A percentile compares a stretch with the other conserved stretches of the same genome.
Evolutionary conservation across 2,888 invertebrate species (phyloP).

Genomic region (Patella depressa): DNA sequence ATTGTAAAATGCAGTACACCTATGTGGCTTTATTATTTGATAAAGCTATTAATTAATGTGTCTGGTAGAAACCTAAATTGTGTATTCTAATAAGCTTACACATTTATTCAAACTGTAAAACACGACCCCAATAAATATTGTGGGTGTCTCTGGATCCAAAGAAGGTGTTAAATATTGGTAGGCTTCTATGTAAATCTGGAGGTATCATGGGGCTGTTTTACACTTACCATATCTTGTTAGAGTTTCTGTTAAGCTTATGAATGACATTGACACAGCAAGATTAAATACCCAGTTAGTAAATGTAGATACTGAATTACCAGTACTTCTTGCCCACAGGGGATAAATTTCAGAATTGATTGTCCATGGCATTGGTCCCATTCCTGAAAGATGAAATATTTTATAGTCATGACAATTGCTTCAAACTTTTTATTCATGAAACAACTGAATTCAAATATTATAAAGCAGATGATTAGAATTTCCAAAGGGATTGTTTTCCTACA

Average conservation of each 20-base stretch:
- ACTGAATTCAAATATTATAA: neutral
- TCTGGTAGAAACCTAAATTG: no score
- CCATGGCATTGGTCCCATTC: slow-evolving; percentile 76
- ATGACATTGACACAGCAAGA: slow-evolving; percentile 73
- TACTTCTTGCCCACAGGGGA: slow-evolving; percentile 74
- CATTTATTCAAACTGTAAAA: no score
- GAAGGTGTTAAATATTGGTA: no score
- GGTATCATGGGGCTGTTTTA: neutral
- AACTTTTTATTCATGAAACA: neutral
- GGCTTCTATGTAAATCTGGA: neutral
- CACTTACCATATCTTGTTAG: slow-evolving; percentile 71
- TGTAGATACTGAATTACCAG: slow-evolving; percentile 73
- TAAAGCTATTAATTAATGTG: no score
- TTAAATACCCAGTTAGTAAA: slow-evolving; percentile 75
- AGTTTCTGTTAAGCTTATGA: slow-evolving; percentile 71
- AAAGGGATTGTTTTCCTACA: no score
- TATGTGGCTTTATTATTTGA: no score
- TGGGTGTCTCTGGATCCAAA: no score
- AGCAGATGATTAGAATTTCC: no score
- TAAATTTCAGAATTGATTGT: slow-evolving; percentile 76
- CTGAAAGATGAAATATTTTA: slow-evolving; percentile 55
- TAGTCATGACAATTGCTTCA: slow-evolving; percentile 1
- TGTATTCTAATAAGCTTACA: no score
- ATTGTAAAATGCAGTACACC: no score
- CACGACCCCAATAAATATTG: no score